Evolutionary conservation across 2,888 invertebrate genomes (phyloP).

Genomic region (Catocala nupta): DNA sequence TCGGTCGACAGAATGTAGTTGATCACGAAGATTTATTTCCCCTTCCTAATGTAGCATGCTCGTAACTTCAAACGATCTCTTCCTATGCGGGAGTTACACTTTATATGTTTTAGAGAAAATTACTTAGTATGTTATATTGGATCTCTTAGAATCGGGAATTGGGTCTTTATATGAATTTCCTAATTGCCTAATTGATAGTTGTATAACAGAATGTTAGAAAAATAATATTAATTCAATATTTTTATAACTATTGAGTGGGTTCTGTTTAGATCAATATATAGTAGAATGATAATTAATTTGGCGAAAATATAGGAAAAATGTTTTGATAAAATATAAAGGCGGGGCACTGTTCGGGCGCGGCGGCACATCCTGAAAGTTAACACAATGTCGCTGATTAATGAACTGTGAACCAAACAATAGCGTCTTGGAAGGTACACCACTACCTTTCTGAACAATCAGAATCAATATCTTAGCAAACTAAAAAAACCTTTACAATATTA

Average conservation of each 20-base stretch:
- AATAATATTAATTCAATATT: too few relatives aligned
- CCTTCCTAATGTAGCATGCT: slow-evolving; percentile 49
- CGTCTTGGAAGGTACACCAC: slow-evolving; percentile 53
- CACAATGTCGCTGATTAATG: slow-evolving; percentile 80
- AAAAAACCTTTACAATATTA: not conserved
- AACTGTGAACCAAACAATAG: slow-evolving; percentile 82
- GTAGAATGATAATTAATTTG: not conserved
- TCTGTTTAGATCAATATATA: not conserved
- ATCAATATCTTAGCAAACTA: slow-evolving; percentile 14
- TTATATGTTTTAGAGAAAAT: slow-evolving; percentile 17
- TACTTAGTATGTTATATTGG: not conserved
- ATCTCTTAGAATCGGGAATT: too few relatives aligned
- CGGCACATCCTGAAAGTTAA: slow-evolving; percentile 68
- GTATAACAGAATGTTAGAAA: too few relatives aligned
- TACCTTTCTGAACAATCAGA: slow-evolving; percentile 56
- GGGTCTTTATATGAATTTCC: too few relatives aligned
- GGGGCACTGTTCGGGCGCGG: slow-evolving; percentile 59
- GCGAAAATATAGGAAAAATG: slow-evolving; percentile 3
- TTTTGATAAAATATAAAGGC: slow-evolving; percentile 31
- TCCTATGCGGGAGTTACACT: slow-evolving; percentile 17
- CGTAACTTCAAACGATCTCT: slow-evolving; percentile 54
- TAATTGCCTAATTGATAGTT: too few relatives aligned
- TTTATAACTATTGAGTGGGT: too few relatives aligned
- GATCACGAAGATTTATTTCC: slow-evolving; percentile 54
- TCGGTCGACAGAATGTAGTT: slow-evolving; percentile 37